These are phyloP conservation scores for Planiliza haematocheilus DNA, from an alignment of 2,113 vertebrate genomes.

Conservation along the genomic window DNA sequence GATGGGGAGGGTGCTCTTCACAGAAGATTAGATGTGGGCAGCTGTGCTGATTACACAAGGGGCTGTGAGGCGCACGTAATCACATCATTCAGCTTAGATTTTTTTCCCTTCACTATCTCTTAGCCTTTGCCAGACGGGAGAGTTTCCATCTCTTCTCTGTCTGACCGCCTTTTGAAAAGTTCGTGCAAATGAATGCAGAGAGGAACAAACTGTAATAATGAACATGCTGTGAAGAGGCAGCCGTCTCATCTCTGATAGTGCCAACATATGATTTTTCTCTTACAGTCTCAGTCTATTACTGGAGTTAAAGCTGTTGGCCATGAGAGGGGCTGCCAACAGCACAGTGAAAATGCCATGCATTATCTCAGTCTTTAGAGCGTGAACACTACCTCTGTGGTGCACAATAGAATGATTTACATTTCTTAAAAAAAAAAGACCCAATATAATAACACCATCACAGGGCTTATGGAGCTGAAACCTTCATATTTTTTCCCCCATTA, in stretches of 20 bases:
- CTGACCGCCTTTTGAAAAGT: constrained; percentile 35
- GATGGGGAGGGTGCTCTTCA: constrained; percentile 52
- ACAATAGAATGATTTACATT: constrained; percentile 44
- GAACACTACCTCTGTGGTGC: constrained; percentile 34
- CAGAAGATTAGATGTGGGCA: constrained; percentile 72
- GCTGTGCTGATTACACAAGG: constrained; percentile 77
- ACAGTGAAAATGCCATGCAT: constrained; percentile 24
- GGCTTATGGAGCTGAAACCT: constrained; percentile 8
- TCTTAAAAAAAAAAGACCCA: constrained; percentile 10
- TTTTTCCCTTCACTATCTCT: constrained; percentile 24
- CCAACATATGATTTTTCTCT: constrained; percentile 22
- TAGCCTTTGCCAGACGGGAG: constrained; percentile 48
- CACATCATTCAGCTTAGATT: constrained; percentile 63
- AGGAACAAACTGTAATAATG: constrained; percentile 48
- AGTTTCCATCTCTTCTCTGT: constrained; percentile 46
- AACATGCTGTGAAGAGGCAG: constrained; percentile 36
- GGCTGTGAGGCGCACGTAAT: constrained; percentile 62
- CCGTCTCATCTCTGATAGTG: constrained; percentile 7
- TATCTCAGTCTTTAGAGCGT: constrained; percentile 46
- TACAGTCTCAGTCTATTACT: constrained; percentile 20
- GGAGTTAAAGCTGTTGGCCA: constrained; percentile 18
- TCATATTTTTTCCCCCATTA: constrained; percentile 7
- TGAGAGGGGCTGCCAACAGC: constrained; percentile 29
- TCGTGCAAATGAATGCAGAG: constrained; percentile 43
- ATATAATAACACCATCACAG: constrained; percentile 8